Base-by-base conservation (phyloP, 2,888 invertebrate species). In the Cheilosia scutellata region DNA sequence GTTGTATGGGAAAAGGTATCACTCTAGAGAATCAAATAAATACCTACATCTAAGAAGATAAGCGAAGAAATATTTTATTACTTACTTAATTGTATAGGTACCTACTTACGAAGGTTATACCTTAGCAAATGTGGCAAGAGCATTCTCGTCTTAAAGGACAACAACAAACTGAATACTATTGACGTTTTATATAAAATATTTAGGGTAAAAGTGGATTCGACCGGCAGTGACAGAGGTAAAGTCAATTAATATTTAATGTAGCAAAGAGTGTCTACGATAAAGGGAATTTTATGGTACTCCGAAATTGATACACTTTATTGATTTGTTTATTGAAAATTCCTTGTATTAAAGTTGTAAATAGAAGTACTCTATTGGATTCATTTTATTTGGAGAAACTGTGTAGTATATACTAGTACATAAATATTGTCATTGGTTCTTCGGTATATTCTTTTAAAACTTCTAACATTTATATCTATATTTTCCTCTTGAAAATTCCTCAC, bases 231-330 rank as follows among this genome's bases (percentile, higher is more conserved):
- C 44, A 62, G 44, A 60, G 70, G 25, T 51, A 65, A 70, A 62
- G 44, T 53, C 60, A 27, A 77, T 77, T 37, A 70, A 70, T 68
- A 70, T 77, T 77, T 62, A 70, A 77, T 77, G 62, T 47, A 13
- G 37, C 57, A 57, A 55, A 33, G 65, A 66, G 63, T 65, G 11
- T 42, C 37, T 58, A 20, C n/a, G 49, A 58, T 76, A 66, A 60
- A 65, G 31, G 58, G 29, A 58, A 66, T 58, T 66, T 66, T 31
- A 47, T 29, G 66, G 27, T 57, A 47, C 27, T 16, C 13, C 47
- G 9, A 57, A 74, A 65, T 47, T 74, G 44, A 74, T 74, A 25
- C 20, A 44, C 55, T 27, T 27, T 11, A 51, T n/a, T 55, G 31
- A 16, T 53, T 74, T 65, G 33, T 37, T 33, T 37, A 37, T 37